Percentiles rank a stretch among this genome's conserved stretches.
These are phyloP conservation scores for Xerus inauris DNA, from an alignment of 2,113 vertebrate genomes.

Conservation along the genomic window DNA sequence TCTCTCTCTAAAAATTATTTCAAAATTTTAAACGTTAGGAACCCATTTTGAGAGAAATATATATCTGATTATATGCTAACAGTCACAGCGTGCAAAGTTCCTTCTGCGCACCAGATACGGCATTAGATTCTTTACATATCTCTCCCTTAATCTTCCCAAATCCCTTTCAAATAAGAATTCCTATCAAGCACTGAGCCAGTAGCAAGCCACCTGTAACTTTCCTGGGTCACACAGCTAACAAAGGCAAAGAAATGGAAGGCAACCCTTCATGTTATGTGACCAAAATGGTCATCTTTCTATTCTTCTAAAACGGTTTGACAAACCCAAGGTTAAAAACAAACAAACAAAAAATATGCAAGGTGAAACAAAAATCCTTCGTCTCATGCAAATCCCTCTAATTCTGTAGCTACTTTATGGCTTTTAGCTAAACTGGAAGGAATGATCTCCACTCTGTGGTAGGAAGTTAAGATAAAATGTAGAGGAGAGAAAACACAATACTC, in stretches of 20 bases:
- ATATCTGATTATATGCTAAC: neutral
- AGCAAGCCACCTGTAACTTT: neutral
- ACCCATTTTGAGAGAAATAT: neutral
- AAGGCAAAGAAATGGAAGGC: neutral
- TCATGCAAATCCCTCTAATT: neutral
- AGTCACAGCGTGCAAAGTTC: neutral
- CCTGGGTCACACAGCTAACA: neutral
- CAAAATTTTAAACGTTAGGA: neutral
- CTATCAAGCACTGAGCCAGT: neutral
- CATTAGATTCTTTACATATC: neutral
- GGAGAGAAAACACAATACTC: neutral
- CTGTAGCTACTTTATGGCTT: neutral
- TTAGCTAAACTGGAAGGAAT: neutral
- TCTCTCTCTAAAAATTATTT: neutral
- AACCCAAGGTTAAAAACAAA: neutral
- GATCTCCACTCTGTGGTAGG: neutral
- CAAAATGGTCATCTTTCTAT: neutral
- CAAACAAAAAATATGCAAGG: neutral
- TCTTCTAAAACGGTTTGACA: neutral
- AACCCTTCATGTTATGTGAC: neutral
- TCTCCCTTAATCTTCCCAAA: neutral
- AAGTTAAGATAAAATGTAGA: neutral
- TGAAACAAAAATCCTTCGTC: neutral
- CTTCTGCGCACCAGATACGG: neutral
- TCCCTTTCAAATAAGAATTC: neutral